Evolutionary conservation across 2,888 invertebrate genomes (phyloP).

Genomic region (Oxycera nigricornis): DNA sequence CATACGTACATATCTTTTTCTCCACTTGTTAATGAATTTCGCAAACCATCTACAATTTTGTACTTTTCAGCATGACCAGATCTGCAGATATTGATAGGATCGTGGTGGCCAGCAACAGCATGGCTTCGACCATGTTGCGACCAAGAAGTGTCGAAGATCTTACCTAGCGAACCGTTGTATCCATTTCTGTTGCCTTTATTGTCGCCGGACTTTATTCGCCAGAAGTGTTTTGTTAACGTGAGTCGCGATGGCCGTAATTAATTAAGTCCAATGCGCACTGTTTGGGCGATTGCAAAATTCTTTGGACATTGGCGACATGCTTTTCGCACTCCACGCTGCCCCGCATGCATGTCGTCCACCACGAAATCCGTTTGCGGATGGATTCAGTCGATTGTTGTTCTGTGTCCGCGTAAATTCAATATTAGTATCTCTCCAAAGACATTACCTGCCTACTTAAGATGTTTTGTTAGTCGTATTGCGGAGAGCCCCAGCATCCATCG

Average conservation of each 20-base stretch:
- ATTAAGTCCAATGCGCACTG: constrained; percentile 37
- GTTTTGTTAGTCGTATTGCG: not conserved
- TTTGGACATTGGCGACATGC: constrained; percentile 21
- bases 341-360: not conserved
- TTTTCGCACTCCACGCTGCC: not conserved
- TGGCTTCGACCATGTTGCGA: not conserved
- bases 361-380: not conserved
- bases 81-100: constrained; percentile 26
- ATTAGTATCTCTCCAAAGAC: constrained; percentile 18
- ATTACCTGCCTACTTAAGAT: constrained; percentile 38
- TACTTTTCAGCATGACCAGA: constrained; percentile 14
- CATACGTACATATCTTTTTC: not conserved
- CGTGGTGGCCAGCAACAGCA: not conserved
- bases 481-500: constrained; percentile 1
- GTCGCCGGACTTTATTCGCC: not conserved
- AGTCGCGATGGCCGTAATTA: constrained; percentile 33
- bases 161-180: constrained; percentile 13
- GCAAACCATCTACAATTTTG: constrained; percentile 12
- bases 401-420: constrained; percentile 30
- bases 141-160: constrained; percentile 13
- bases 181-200: constrained; percentile 20
- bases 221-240: constrained; percentile 37
- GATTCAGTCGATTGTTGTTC: constrained; percentile 32
- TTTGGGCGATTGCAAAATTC: constrained; percentile 37
- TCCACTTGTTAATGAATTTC: constrained; percentile 6